phyloP scores from a whole-genome alignment of 2,888 invertebrate genomes.

The Germaria angustata region DNA sequence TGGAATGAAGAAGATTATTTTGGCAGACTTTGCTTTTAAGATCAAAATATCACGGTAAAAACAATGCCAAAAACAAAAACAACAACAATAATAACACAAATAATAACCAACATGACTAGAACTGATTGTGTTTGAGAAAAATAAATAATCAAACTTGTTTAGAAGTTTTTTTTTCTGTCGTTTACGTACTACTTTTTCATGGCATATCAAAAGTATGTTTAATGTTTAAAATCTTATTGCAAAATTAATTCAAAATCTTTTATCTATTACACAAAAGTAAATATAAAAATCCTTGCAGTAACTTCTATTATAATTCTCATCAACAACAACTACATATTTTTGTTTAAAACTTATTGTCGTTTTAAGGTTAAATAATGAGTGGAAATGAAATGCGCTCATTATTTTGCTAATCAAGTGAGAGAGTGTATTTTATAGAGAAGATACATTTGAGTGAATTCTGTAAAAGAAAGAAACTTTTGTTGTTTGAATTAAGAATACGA shows the following conservation, averaged over 20 bases:
- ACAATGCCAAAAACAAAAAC: background rate
- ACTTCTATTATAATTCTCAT: background rate
- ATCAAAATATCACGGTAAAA: conserved; percentile 28
- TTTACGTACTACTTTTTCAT: background rate
- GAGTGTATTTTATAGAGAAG: background rate
- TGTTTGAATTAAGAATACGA: conserved; percentile 7
- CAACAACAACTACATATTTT: conserved; percentile 11
- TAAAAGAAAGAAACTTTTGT: background rate
- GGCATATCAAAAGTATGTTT: background rate
- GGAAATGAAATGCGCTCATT: background rate
- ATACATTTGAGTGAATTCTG: background rate
- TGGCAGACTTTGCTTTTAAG: conserved; percentile 45
- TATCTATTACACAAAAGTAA: too few relatives aligned
- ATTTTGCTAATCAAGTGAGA: background rate
- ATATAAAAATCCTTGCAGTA: background rate
- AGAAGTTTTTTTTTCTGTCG: background rate
- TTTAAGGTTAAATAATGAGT: conserved; percentile 29
- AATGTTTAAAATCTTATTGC: background rate
- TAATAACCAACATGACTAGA: conserved; percentile 37
- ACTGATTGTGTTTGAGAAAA: conserved; percentile 8
- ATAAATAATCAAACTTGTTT: conserved; percentile 36
- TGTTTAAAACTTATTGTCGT: conserved; percentile 16
- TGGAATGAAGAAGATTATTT: conserved; percentile 33
- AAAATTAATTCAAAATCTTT: background rate
- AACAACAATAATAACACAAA: background rate